Evolutionary conservation across 2,888 invertebrate genomes (phyloP), one percentile per base, ranked within the genome.

Genomic region (Lepidochitona cinerea): DNA sequence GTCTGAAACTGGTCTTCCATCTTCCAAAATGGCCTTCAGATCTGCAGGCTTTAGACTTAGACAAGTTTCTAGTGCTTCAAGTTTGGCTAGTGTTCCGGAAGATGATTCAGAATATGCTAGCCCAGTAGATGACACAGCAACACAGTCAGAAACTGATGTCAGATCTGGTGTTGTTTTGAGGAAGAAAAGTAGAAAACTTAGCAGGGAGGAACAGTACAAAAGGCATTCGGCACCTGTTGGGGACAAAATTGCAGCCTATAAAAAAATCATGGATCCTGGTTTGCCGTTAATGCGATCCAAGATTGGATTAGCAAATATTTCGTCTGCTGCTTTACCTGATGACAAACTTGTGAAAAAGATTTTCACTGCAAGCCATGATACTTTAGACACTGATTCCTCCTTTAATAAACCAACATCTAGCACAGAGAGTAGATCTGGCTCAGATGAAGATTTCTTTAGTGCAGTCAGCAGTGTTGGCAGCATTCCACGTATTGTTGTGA

Each of bases 71-170:
- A 86, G 87, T 78, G 82, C 83, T 65, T 81, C 83, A 9, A 85
- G 83, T 73, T 75, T 87, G 52, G 85, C 85, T 23, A 87, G 84
- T 83, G 87, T 87, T 32, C 87, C 87, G 41, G 87, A 87, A 73
- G 79, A 78, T n/a, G 78, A 75, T 14, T 82, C 81, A 35, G 75
- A 80, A 9, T n/a, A n/a, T n/a, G 68, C 41, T 37, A 72, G 59
- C n/a, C 29, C 54, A 33, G 23, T 59, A 37, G 26, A 37, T 32
- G 36, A 66, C 9, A 53, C 64, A 23, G 14, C 54, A 35, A 66
- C 64, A 29, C 70, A 71, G 36, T 79, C 77, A 59, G 75, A 75
- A 29, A 73, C 77, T 7, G 67, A 75, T 41, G 75, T 78, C 70
- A 59, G 76, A 35, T 70, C 70, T 70, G 71, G 72, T 49, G 71